These are phyloP conservation scores for Epinephelus lanceolatus DNA, from an alignment of 2,113 vertebrate genomes.

Conservation along the genomic window DNA sequence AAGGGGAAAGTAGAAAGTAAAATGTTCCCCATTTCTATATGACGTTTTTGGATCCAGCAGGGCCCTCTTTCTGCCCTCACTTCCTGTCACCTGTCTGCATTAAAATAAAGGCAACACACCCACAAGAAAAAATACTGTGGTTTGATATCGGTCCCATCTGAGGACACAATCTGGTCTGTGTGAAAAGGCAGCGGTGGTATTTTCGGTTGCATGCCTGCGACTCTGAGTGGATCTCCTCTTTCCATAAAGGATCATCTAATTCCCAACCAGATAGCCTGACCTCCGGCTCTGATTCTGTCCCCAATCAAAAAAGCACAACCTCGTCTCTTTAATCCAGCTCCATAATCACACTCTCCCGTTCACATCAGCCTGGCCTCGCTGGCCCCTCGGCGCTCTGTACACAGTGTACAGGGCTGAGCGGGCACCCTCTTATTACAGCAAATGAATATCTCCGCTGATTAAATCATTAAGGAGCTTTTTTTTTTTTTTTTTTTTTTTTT, in stretches of 20 bases:
- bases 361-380: conserved; percentile 36
- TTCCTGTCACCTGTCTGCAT: not conserved
- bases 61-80: not conserved
- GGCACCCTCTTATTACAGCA: conserved; percentile 67
- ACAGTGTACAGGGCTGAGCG: conserved; percentile 41
- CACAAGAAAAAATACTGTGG: not conserved
- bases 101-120: not conserved
- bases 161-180: conserved; percentile 8
- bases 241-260: conserved; percentile 73
- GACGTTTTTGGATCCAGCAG: not conserved
- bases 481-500: conserved; percentile 12
- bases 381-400: conserved; percentile 43
- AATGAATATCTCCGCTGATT: conserved; percentile 83
- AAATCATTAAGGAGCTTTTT: conserved; percentile 85
- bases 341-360: conserved; percentile 75
- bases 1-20: too few relatives aligned
- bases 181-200: conserved; percentile 15
- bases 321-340: conserved; percentile 75
- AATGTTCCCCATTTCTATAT: too few relatives aligned
- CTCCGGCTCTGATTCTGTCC: conserved; percentile 67
- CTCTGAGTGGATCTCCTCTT: conserved; percentile 57
- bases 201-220: conserved; percentile 39
- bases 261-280: conserved; percentile 64
- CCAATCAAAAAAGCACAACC: conserved; percentile 82
- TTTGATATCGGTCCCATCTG: not conserved